phyloP scores from a whole-genome alignment of 2,797 vertebrate genomes.

The Sebastiscus albofasciatus region DNA sequence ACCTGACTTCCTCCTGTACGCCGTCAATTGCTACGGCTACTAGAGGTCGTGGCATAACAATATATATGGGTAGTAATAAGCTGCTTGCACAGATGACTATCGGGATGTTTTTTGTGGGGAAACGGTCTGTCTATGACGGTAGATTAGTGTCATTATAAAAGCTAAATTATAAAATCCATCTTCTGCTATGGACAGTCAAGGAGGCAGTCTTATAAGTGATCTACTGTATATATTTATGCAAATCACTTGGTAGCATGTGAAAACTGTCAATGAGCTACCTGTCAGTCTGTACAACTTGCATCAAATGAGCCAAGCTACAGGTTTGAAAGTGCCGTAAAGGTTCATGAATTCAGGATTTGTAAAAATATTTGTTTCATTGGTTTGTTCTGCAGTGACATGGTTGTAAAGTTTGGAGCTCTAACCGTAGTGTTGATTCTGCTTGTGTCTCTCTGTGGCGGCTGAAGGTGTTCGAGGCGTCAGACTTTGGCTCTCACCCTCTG shows the following conservation, averaged over 20 bases:
- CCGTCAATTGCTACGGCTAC: too few relatives aligned
- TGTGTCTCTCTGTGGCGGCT: slow-evolving; percentile 66
- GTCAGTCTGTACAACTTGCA: neutral
- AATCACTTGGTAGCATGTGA: neutral
- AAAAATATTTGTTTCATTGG: neutral
- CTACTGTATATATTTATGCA: neutral
- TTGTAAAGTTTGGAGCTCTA: neutral
- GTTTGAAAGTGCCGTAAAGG: neutral
- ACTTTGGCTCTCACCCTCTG: slow-evolving; percentile 84
- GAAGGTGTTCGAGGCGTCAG: slow-evolving; percentile 84
- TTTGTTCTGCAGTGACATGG: neutral
- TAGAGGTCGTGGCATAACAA: too few relatives aligned
- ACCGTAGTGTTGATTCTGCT: slow-evolving; percentile 22
- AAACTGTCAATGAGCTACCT: neutral
- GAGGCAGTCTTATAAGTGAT: too few relatives aligned
- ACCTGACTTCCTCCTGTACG: neutral
- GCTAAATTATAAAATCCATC: too few relatives aligned
- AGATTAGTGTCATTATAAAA: too few relatives aligned
- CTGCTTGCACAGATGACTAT: neutral
- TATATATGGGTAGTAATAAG: too few relatives aligned
- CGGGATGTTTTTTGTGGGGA: too few relatives aligned
- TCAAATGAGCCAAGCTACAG: neutral
- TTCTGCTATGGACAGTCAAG: too few relatives aligned
- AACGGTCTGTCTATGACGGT: too few relatives aligned
- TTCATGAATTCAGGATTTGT: neutral